Conservation (phyloP, 2,797 vertebrate species). For the Falco berigora region DNA sequence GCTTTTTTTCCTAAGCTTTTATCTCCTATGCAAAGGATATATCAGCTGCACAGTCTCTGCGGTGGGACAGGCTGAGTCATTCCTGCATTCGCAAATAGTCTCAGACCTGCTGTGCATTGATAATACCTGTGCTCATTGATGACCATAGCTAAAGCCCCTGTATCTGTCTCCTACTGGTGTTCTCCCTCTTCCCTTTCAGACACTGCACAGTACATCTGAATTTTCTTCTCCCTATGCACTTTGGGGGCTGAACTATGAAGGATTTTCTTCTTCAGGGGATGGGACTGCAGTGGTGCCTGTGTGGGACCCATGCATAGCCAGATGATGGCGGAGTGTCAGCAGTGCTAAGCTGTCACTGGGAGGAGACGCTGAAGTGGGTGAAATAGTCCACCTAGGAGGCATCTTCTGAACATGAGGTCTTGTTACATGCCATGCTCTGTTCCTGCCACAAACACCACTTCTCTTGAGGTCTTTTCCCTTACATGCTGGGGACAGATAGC, state of each 20-base stretch:
- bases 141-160: neutral
- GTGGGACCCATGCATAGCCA: neutral
- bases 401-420: neutral
- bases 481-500: neutral
- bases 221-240: neutral
- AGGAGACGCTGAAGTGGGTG: neutral
- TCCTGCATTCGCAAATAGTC: neutral
- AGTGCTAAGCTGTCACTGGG: neutral
- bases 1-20: neutral
- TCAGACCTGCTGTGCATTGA: neutral
- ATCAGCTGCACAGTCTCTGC: neutral
- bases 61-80: constrained; percentile 28
- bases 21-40: neutral
- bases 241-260: neutral
- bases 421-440: neutral
- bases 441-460: neutral
- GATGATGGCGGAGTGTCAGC: neutral
- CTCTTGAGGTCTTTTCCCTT: neutral
- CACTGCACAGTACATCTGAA: neutral
- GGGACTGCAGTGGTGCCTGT: neutral
- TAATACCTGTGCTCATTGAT: neutral
- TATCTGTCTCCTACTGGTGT: neutral
- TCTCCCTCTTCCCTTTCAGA: neutral
- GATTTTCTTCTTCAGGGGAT: neutral
- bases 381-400: neutral